Evolutionary conservation across 2,888 invertebrate genomes (phyloP).

Genomic region (Dorcus hopei): DNA sequence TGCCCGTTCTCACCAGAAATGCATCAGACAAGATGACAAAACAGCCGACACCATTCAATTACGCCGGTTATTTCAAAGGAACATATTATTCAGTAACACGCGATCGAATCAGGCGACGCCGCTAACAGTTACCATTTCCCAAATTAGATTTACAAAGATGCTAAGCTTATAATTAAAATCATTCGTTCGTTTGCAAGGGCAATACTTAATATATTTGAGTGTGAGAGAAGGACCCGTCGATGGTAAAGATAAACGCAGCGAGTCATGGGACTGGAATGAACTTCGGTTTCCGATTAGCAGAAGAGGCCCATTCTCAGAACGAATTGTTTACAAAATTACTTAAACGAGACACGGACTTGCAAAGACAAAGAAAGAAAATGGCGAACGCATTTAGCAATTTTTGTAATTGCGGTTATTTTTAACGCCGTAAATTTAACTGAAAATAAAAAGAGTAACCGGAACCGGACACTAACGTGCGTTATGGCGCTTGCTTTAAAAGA

Average conservation of each 20-base stretch:
- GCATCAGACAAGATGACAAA: background rate
- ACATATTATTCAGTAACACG: background rate
- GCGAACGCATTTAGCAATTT: no score
- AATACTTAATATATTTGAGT: background rate
- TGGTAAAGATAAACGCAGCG: no score
- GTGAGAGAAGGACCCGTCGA: no score
- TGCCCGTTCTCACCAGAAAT: no score
- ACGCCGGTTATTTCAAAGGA: background rate
- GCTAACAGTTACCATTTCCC: background rate
- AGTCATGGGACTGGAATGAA: no score
- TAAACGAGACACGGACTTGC: no score
- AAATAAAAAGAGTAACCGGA: conserved; percentile 12
- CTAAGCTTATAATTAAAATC: background rate
- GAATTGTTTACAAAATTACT: no score
- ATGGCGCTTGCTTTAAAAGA: background rate
- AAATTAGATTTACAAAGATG: background rate
- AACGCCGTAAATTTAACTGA: background rate
- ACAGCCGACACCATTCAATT: background rate
- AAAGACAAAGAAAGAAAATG: no score
- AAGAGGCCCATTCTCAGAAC: no score
- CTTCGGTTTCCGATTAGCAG: no score
- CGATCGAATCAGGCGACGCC: background rate
- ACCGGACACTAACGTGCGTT: conserved; percentile 9
- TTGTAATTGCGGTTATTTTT: no score
- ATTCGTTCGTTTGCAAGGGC: background rate